These are phyloP conservation scores for Apotomis betuletana DNA, from an alignment of 2,888 invertebrate species.

Conservation along the genomic window DNA sequence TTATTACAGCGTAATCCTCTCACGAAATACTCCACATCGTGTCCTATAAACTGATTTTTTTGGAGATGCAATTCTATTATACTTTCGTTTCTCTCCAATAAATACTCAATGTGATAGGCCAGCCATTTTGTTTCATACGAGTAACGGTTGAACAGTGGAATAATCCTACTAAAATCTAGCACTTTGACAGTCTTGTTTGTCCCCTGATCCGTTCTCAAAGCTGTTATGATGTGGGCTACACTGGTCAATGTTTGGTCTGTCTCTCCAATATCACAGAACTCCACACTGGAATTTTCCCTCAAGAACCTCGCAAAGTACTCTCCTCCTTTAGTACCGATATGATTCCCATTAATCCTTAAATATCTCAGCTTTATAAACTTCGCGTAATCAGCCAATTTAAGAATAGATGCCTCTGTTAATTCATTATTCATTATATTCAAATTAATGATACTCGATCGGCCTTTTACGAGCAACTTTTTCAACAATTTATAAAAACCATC, in stretches of 20 bases:
- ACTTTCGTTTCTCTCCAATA: slow-evolving; percentile 67
- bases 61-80: slow-evolving; percentile 83
- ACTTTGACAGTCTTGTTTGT: slow-evolving; percentile 65
- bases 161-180: slow-evolving; percentile 69
- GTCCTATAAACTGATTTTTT: slow-evolving; percentile 84
- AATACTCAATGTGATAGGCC: slow-evolving; percentile 76
- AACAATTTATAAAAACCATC: slow-evolving; percentile 72
- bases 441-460: slow-evolving; percentile 75
- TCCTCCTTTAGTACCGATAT: slow-evolving; percentile 81
- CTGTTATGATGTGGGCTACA: slow-evolving; percentile 79
- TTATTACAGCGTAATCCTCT: slow-evolving; percentile 78
- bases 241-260: slow-evolving; percentile 82
- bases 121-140: slow-evolving; percentile 76
- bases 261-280: slow-evolving; percentile 83
- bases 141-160: slow-evolving; percentile 69
- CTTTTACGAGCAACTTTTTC: slow-evolving; percentile 70
- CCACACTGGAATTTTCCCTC: slow-evolving; percentile 69
- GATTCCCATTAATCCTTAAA: slow-evolving; percentile 84
- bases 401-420: slow-evolving; percentile 72
- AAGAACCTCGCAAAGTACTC: slow-evolving; percentile 79
- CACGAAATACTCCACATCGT: slow-evolving; percentile 83
- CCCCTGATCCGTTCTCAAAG: slow-evolving; percentile 70
- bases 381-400: slow-evolving; percentile 64
- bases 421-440: slow-evolving; percentile 84
- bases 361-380: slow-evolving; percentile 73